phyloP scores from a whole-genome alignment of 1,140 invertebrate species.

The Zeugodacus cucurbitae region DNA sequence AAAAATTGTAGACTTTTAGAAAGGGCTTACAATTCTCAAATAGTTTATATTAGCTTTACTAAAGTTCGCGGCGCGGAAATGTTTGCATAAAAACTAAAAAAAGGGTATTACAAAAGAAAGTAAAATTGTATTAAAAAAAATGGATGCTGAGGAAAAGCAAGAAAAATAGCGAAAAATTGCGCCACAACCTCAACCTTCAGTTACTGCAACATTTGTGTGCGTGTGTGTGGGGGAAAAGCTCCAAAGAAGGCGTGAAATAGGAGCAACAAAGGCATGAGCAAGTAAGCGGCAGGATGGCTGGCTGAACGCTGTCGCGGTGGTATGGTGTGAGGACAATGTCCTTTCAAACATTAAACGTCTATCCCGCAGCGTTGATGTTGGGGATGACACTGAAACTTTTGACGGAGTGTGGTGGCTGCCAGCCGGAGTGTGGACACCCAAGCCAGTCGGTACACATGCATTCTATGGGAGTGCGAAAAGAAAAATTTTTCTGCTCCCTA shows the following conservation, averaged over 20 bases:
- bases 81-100: background rate
- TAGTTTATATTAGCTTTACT: too few relatives aligned
- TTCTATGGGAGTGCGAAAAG: background rate
- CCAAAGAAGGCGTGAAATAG: background rate
- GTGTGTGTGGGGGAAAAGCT: background rate
- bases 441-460: background rate
- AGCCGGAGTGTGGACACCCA: background rate
- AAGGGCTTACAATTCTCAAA: too few relatives aligned
- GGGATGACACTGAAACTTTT: conserved; percentile 9
- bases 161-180: conserved; percentile 25
- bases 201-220: background rate
- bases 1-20: too few relatives aligned
- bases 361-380: conserved; percentile 11
- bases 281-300: background rate
- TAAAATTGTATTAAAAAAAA: background rate
- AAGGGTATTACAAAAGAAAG: background rate
- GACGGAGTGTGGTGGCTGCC: background rate
- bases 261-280: background rate
- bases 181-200: conserved; percentile 43
- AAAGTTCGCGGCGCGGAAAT: background rate
- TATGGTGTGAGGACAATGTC: conserved; percentile 33
- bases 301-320: background rate
- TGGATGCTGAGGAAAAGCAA: background rate
- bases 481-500: conserved; percentile 1
- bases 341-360: conserved; percentile 28